Base-by-base conservation (phyloP, 1,140 invertebrate genomes). In the Bacillus rossius region DNA sequence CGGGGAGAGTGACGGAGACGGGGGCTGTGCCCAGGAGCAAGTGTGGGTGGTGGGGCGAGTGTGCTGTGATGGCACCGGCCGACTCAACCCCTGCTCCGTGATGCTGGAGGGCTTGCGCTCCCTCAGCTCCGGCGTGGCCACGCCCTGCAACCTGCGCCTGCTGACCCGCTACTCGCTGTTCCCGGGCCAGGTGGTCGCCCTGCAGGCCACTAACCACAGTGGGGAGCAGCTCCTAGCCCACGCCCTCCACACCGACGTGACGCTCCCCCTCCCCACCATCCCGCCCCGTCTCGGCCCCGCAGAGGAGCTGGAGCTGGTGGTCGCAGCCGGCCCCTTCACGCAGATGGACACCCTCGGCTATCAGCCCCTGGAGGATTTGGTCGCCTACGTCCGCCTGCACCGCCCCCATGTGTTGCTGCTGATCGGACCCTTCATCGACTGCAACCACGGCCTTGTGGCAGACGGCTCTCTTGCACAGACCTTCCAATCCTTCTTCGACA, bases 301-400 rank as follows among this genome's bases (percentile, higher is more conserved):
- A 75, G 81, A 79, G 47, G 75, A 77, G 40, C 57, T 94, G 14
- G 82, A 83, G 65, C 75, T 96, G 25, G 75, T 92, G 10, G 74
- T 92, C 10, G 91, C 87, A 10, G 81, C 85, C 22, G 94, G 93
- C 8, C 93, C 93, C 0, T 96, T 87, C 64, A 90, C 91, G 0
- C 79, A 85, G 1, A 78, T 80, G 7, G 86, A 91, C 52, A 88
- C 87, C 67, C 69, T 93, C 50, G 70, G 79, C 1, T 96, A 88
- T 72, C 86, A 94, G 64, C 91, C 92, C 0, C 73, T 96, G 10
- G 81, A 83, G 61, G 89, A 94, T 67, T 74, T 96, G 1, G 73
- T 94, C 17, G 74, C 81, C 19, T 82, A 85, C 62, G 78, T 92
- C 0, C 73, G 75, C 17, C 73, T 84, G 13, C 78, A 88, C 43